Evolutionary conservation across 1,140 invertebrate genomes (phyloP), one percentile per base, ranked within the genome.

Genomic region (Drosophila triauraria): DNA sequence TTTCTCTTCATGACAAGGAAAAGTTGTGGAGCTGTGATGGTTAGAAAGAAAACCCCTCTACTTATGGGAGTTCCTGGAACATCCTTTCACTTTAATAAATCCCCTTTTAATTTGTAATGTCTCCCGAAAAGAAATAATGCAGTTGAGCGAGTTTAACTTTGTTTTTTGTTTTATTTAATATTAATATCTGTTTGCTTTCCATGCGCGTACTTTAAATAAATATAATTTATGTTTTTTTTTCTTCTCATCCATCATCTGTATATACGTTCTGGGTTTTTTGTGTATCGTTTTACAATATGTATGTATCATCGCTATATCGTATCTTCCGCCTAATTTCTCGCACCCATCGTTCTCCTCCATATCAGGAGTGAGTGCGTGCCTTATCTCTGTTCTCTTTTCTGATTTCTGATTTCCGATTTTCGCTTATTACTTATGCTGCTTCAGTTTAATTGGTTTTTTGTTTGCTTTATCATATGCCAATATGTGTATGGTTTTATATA

Each of bases 151-250:
- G 43, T 84, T 80, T 81, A 88, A 90, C 78, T 88, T 88, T 75
- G 74, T 75, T 90, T 54, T 88, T 85, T 65, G 70, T 90, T 90
- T 90, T 90, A 90, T 90, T 90, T 90, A 90, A 90, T 90, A 90
- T 90, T 90, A 90, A 90, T 90, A 90, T 90, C 81, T 90, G 77
- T 79, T 90, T 90, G 85, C 85, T 90, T 90, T 90, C 82, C 88
- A 90, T 90, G 83, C 84, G 84, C 84, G 78, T 88, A 88, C 85
- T 81, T 90, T 90, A 90, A 90, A 90, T 90, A 90, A 90, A 90
- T 90, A 90, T 90, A 90, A 90, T 90, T 90, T 85, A 85, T 82
- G 75, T 78, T 84, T 86, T 80, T 64, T 30, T 60, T 60, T 60
- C 23, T 72, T 65, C 54, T 75, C 35, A 58, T 76, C 48, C 54